A percentile compares a stretch with the other conserved stretches of the same genome.
These are phyloP conservation scores for Formicarius rufipectus DNA, from an alignment of 2,113 vertebrate species.

Conservation along the genomic window DNA sequence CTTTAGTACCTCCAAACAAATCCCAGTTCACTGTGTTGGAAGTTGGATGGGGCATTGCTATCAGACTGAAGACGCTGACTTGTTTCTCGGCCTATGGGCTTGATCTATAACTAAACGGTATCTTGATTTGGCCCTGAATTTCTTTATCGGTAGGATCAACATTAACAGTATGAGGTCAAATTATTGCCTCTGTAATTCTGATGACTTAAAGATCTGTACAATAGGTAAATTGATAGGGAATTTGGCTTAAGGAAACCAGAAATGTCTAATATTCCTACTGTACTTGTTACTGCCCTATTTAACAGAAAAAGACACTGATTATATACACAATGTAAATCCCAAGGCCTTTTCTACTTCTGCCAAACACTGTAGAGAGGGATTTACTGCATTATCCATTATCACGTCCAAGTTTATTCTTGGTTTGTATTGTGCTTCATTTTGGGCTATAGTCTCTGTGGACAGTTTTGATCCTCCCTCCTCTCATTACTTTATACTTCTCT, in stretches of 20 bases:
- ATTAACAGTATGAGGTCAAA: not conserved
- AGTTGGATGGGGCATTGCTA: not conserved
- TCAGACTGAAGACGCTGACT: not conserved
- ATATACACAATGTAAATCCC: constrained; percentile 59
- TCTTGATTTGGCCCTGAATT: not conserved
- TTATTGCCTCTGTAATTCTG: not conserved
- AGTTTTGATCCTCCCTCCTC: constrained; percentile 64
- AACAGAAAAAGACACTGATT: constrained; percentile 55
- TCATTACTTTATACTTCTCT: constrained; percentile 54
- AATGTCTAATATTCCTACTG: constrained; percentile 5
- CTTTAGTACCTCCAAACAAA: not conserved
- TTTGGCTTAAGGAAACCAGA: constrained; percentile 19
- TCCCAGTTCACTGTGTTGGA: not conserved
- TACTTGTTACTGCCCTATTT: constrained; percentile 56
- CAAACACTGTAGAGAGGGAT: constrained; percentile 57
- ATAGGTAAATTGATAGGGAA: constrained; percentile 7
- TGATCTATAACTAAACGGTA: not conserved
- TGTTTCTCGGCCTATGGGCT: not conserved
- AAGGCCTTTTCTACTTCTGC: constrained; percentile 57
- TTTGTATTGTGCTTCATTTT: constrained; percentile 64
- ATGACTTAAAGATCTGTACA: not conserved
- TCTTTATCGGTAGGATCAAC: not conserved
- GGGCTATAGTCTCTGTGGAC: constrained; percentile 60
- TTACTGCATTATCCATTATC: constrained; percentile 65
- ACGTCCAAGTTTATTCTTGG: constrained; percentile 71